Base-by-base conservation (phyloP, 2,113 vertebrate genomes). In the Ahaetulla prasina region DNA sequence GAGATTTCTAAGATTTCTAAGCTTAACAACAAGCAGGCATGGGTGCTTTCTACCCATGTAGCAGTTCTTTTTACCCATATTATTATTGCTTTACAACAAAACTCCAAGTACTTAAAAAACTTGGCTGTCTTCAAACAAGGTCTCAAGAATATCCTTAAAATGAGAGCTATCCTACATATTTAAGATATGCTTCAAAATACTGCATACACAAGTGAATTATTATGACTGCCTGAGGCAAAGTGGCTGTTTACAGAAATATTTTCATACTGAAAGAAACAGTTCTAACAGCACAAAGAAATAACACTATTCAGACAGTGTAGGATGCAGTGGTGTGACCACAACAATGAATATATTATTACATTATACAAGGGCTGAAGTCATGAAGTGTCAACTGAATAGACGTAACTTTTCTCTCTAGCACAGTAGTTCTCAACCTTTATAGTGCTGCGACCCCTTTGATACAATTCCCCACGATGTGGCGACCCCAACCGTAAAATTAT, bases 141-240 rank as follows among this genome's bases (percentile, higher is more conserved):
- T 95, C 10, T 57, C 60, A 47, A 39, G 92, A 93, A 94, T 80
- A 45, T 93, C 87, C 95, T 74, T 95, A 90, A 88, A 91, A 80
- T 94, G 89, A 94, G 87, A 94, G 60, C 89, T 89, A 86, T 9
- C 6, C 9, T 0, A n/a, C 53, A 39, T 0, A 47, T 92, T 88
- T 87, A 93, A 52, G 6, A 10, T 54, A 90, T 94, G 80, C 92
- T 93, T 93, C 49, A 93, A 96, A 96, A 92, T 11, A 88, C n/a
- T 11, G 91, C 0, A 9, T 35, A 85, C 27, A 50, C 0, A n/a
- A 91, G 39, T 0, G 91, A 53, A 90, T 95, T 94, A 93, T 94
- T 57, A 87, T 87, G 54, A 22, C 22, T 93, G n/a, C 68, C 68
- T 50, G 30, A 91, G 45, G 49, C 86, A 93, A 86, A 85, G 3